These are phyloP conservation scores for Beroe ovata DNA, from an alignment of 37 sponge, comb jelly and placozoan genomes.

Conservation along the genomic window DNA sequence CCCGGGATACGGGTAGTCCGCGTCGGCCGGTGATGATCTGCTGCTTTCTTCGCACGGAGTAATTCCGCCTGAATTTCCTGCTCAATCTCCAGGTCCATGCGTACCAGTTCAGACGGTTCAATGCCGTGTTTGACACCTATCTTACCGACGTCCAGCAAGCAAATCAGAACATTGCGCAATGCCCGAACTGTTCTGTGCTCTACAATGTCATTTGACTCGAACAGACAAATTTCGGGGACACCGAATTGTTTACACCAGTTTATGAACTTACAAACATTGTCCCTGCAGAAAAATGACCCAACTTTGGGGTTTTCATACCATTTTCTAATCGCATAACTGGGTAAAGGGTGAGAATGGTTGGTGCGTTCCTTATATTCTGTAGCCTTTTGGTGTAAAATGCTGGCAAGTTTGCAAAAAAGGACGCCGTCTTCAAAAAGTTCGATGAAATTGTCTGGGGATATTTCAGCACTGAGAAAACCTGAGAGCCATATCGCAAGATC, in stretches of 20 bases:
- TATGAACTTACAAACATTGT: slow-evolving; percentile 63
- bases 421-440: slow-evolving; percentile 56
- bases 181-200: slow-evolving; percentile 50
- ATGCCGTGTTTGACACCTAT: slow-evolving; percentile 60
- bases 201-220: slow-evolving; percentile 64
- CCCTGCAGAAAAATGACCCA: slow-evolving; percentile 60
- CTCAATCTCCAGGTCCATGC: slow-evolving; percentile 55
- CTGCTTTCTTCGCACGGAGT: not conserved
- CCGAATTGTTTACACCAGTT: slow-evolving; percentile 68
- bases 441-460: slow-evolving; percentile 50
- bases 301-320: slow-evolving; percentile 64
- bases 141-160: slow-evolving; percentile 52
- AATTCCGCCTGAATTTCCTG: slow-evolving; percentile 55
- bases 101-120: slow-evolving; percentile 30
- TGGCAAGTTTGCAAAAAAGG: slow-evolving; percentile 22
- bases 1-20: not conserved
- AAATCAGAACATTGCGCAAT: slow-evolving; percentile 32
- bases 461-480: slow-evolving; percentile 13
- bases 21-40: not conserved
- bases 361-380: slow-evolving; percentile 31
- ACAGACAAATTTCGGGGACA: slow-evolving; percentile 49
- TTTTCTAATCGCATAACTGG: slow-evolving; percentile 33
- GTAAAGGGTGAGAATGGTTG: slow-evolving; percentile 20
- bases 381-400: slow-evolving; percentile 28
- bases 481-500: slow-evolving; percentile 47